Evolutionary conservation across 92 coral and sea anemone species (phyloP).

Genomic region (Pocillopora grandis): DNA sequence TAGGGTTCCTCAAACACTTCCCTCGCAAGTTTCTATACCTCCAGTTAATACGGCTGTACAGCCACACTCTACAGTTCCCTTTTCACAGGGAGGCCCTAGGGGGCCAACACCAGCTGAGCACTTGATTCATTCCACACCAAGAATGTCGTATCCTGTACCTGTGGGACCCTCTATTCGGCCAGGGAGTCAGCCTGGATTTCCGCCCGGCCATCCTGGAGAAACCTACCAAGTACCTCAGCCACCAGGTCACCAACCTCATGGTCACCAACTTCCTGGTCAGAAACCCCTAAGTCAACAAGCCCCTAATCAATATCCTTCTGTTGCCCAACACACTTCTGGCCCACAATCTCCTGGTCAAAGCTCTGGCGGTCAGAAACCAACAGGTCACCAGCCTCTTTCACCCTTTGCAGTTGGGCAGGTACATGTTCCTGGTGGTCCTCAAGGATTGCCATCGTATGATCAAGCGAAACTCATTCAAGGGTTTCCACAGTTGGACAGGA

Average conservation of each 20-base stretch:
- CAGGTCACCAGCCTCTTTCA: slow-evolving; percentile 29
- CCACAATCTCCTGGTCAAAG: no score
- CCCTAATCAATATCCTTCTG: no score
- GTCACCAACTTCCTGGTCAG: no score
- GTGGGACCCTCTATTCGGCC: slow-evolving; percentile 31
- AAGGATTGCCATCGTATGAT: slow-evolving; percentile 46
- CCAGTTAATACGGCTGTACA: slow-evolving; percentile 18
- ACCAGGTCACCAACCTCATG: not conserved
- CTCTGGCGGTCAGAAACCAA: no score
- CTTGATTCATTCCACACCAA: slow-evolving; percentile 55
- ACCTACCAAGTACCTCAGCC: slow-evolving; percentile 33
- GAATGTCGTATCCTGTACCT: slow-evolving; percentile 72
- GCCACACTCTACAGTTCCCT: slow-evolving; percentile 36
- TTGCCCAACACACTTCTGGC: no score
- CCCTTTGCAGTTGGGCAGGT: slow-evolving; percentile 11
- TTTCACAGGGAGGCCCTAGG: slow-evolving; percentile 51
- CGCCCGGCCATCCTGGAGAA: slow-evolving; percentile 23
- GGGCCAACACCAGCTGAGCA: slow-evolving; percentile 66
- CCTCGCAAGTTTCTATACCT: slow-evolving; percentile 26
- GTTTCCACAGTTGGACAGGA: not conserved
- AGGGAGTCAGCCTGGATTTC: slow-evolving; percentile 38
- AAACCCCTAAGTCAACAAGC: no score
- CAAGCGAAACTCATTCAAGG: slow-evolving; percentile 36
- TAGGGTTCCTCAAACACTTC: slow-evolving; percentile 31
- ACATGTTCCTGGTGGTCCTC: slow-evolving; percentile 12